These are phyloP conservation scores for Acrocephalus scirpaceus DNA, from an alignment of 2,797 vertebrate genomes.

Conservation along the genomic window DNA sequence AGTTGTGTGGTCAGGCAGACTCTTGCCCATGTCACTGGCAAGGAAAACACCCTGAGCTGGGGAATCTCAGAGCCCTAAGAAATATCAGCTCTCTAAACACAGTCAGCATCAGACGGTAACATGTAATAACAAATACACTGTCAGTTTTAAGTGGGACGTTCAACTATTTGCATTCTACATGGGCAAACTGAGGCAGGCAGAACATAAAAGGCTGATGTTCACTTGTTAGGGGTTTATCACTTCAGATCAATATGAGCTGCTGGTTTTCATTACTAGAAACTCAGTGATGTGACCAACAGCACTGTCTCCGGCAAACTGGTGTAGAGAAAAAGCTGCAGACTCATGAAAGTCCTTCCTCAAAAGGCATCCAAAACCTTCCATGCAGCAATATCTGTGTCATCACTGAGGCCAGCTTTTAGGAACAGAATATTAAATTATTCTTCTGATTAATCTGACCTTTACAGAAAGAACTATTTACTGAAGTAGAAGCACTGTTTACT, in stretches of 20 bases:
- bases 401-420: not conserved
- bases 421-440: not conserved
- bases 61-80: not conserved
- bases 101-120: not conserved
- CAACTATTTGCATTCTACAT: not conserved
- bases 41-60: too few species aligned
- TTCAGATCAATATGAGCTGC: not conserved
- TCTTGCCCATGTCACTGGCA: not conserved
- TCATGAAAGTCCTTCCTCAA: rapidly evolving
- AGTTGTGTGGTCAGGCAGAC: not conserved
- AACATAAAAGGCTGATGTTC: not conserved
- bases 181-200: not conserved
- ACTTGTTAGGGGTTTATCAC: not conserved
- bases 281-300: not conserved
- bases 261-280: not conserved
- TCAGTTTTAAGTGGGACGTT: not conserved
- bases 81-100: not conserved
- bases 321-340: not conserved
- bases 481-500: not conserved
- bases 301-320: not conserved
- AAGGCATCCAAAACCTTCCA: not conserved
- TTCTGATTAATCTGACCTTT: not conserved
- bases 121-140: not conserved
- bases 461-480: not conserved
- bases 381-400: not conserved